Conservation (phyloP, 2,113 vertebrate species). For the Dicerorhinus sumatrensis region DNA sequence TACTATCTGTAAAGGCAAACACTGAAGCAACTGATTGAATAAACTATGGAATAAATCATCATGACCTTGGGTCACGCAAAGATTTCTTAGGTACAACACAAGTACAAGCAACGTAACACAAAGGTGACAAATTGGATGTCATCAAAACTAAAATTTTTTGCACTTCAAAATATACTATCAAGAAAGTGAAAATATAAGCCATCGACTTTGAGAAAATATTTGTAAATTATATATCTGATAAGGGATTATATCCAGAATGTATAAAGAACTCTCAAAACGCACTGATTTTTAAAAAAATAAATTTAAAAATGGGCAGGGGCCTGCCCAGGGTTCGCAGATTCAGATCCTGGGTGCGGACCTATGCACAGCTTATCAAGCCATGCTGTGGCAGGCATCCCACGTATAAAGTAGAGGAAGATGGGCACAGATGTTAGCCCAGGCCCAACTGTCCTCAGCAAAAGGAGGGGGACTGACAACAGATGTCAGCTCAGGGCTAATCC, state of each 20-base stretch:
- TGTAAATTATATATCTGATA: neutral
- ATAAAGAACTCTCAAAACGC: neutral
- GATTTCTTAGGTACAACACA: slow-evolving; percentile 1
- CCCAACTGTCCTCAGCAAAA: too few species aligned
- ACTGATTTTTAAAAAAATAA: neutral
- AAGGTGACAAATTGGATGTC: neutral
- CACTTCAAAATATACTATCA: neutral
- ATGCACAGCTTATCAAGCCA: too few species aligned
- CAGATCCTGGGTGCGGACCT: too few species aligned
- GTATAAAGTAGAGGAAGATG: too few species aligned
- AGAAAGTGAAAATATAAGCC: neutral
- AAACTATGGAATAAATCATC: neutral
- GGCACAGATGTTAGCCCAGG: too few species aligned
- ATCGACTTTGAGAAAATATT: neutral
- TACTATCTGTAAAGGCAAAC: neutral
- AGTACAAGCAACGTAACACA: neutral
- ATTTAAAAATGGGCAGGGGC: neutral
- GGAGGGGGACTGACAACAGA: too few species aligned
- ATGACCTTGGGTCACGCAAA: neutral
- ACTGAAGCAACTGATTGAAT: neutral
- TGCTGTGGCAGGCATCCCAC: too few species aligned
- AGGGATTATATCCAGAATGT: neutral
- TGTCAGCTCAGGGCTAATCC: too few species aligned
- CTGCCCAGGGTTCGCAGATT: too few species aligned
- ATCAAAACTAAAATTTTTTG: neutral